Conservation (phyloP, 2,113 vertebrate genomes). For the Colius striatus region DNA sequence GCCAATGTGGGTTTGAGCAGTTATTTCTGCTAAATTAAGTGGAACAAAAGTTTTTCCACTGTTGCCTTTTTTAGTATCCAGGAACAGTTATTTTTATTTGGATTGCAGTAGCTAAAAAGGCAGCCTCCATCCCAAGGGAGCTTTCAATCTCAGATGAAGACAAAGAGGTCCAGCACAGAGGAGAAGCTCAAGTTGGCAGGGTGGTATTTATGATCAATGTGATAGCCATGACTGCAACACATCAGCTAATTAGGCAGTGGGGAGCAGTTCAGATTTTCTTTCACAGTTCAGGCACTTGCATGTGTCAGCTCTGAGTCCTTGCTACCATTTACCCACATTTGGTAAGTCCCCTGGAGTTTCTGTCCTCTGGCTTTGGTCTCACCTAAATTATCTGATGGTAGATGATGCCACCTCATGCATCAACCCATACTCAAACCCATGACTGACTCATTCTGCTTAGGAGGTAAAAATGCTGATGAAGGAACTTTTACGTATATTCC, state of each 20-base stretch:
- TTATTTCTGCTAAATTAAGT: not conserved
- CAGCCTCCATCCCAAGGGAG: not conserved
- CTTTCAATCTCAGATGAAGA: not conserved
- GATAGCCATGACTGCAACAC: not conserved
- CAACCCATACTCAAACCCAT: not conserved
- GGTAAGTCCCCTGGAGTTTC: not conserved
- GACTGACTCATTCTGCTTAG: not conserved
- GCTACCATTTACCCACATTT: not conserved
- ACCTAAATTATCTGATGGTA: not conserved
- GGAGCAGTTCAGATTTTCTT: conserved; percentile 43
- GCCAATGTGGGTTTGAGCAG: not conserved
- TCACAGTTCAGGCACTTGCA: not conserved
- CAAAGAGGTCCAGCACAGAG: not conserved
- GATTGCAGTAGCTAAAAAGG: not conserved
- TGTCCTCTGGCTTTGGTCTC: not conserved
- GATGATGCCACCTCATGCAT: not conserved
- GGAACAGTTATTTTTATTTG: not conserved
- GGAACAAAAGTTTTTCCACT: not conserved
- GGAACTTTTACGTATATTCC: not conserved
- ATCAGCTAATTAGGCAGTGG: conserved; percentile 38
- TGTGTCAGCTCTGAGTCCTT: conserved; percentile 1
- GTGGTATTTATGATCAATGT: not conserved
- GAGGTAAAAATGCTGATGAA: not conserved
- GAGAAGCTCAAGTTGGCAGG: not conserved
- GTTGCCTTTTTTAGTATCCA: not conserved